Evolutionary conservation across 1,140 invertebrate genomes (phyloP).

Genomic region (Homarus americanus): DNA sequence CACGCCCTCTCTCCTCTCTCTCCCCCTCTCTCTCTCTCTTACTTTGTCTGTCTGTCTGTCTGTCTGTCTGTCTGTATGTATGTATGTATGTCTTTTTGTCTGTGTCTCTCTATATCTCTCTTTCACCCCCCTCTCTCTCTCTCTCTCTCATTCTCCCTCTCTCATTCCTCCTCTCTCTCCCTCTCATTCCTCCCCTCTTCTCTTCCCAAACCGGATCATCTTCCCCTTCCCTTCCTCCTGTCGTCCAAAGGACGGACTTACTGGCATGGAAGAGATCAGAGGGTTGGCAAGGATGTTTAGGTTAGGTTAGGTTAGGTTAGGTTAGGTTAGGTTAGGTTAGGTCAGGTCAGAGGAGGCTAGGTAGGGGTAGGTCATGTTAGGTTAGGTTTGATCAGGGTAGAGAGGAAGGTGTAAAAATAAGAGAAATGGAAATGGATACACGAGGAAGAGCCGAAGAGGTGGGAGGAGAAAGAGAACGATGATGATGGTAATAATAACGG

Average conservation of each 20-base stretch:
- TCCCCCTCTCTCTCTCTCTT: not conserved
- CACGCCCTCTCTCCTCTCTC: not conserved
- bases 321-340: no score
- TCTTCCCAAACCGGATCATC: not conserved
- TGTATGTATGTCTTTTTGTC: no score
- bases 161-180: not conserved
- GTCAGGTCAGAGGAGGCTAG: no score
- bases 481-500: not conserved
- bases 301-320: no score
- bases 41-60: no score
- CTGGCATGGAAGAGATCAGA: constrained; percentile 1
- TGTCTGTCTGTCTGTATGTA: no score
- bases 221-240: not conserved
- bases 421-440: no score
- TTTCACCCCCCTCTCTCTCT: not conserved
- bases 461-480: not conserved
- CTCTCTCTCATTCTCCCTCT: not conserved
- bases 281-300: not conserved
- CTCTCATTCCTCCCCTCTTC: not conserved
- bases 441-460: no score
- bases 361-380: no score
- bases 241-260: not conserved
- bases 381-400: no score
- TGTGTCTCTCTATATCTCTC: no score
- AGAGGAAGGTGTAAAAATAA: no score